Evolutionary conservation across 2,888 invertebrate species (phyloP), one percentile per base, ranked within the genome.

Genomic region (Pristionchus entomophagus): DNA sequence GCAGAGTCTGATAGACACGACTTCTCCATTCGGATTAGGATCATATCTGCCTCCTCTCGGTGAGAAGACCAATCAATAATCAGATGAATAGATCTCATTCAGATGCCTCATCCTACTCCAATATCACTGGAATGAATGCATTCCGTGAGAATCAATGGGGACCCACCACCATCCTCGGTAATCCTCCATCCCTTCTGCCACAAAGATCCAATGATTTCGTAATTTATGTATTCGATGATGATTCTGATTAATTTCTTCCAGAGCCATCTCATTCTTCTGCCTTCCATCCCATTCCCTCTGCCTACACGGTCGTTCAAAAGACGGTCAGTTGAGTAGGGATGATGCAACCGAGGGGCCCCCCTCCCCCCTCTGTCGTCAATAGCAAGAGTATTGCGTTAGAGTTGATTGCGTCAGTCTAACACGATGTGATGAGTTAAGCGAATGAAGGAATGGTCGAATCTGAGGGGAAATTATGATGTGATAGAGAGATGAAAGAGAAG

Each of bases 241-340:
- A 41, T n/a, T 41, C n/a, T 41, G 14, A n/a, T 29, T 41, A n/a
- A 73, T 45, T 6, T n/a, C n/a, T n/a, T 80, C 35, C 45, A 82
- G 82, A 82, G 29, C 82, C 82, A 3, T 82, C 82, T 4, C 82
- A 82, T 6, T 22, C 82, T 8, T 82, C 82, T 10, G 82, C 82
- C 10, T 82, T 82, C 59, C 82, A 82, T 59, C 78, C 78, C 49
- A 41, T 41, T 41, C 78, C 78, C 49, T 26, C 29, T 41, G 49
- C 78, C 3, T 80, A 51, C 51, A 77, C 8, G 26, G 32, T 17
- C 22, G 8, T 51, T 8, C 29, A 29, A 19, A 80, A 80, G 29
- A 22, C 49, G 51, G 78, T 80, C 35, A 38, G 38, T 59, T 22
- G 22, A 80, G 10, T 35, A n/a, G n/a, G n/a, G n/a, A n/a, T 29